Evolutionary conservation across 2,113 vertebrate genomes (phyloP), one percentile per base, ranked within the genome.

Genomic region (Alethe castanea): DNA sequence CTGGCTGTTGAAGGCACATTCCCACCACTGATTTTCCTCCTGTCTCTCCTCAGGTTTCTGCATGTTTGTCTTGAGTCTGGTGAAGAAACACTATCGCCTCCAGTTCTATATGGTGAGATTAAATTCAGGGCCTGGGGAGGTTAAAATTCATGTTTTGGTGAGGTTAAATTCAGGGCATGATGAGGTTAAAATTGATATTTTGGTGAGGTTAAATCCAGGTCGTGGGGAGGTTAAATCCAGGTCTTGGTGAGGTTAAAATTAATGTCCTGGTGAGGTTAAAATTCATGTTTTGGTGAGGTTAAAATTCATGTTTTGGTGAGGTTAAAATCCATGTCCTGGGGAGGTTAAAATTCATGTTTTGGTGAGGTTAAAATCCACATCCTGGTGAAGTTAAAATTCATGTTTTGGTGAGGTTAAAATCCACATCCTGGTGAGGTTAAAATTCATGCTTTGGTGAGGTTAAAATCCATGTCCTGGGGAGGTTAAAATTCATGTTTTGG

Each of bases 11-110:
- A 19, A 61, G 54, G 33, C 56, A 3, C 91, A 19, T 67, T 77
- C 50, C 72, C 76, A 48, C 22, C 44, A 3, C 36, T 85, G 79
- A 6, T 67, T 33, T 28, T 53, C 5, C n/a, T 79, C 56, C 54
- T 66, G 70, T 62, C 59, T 95, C 93, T 25, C 96, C 97, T 23
- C 80, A 98, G 99, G 99, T 52, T 99, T 99, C 98, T 99, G 99
- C 97, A 99, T 99, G 99, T 99, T 99, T 90, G 99, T 99, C 52
- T 95, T 99, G 97, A 99, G 99, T 72, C 97, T 99, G 97, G 99
- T 99, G 97, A 99, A 99, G 98, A 99, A 99, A 69, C 99, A 99
- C 92, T 99, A 99, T 79, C 99, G 99, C 33, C 98, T 99, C 47
- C 99, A 99, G 96, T 99, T 99, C 96, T 99, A 99, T 98, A 99